phyloP scores from a whole-genome alignment of 1,140 invertebrate species.

The Procambarus clarkii region DNA sequence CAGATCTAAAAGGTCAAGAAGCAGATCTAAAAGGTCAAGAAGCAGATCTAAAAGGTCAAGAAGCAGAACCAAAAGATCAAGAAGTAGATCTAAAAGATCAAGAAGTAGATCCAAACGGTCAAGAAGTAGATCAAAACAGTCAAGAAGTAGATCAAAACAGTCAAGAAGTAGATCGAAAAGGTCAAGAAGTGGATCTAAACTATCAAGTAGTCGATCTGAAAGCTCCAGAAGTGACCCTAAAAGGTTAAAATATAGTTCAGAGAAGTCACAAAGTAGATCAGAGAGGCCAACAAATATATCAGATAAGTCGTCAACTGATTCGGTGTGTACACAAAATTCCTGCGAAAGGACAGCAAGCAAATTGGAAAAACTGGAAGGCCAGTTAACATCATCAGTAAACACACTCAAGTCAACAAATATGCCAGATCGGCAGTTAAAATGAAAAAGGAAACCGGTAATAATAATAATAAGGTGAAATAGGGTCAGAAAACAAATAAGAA shows the following conservation, averaged over 20 bases:
- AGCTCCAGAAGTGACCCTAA: too few relatives aligned
- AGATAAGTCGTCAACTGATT: not conserved
- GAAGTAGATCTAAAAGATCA: not conserved
- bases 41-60: not conserved
- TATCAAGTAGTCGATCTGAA: not conserved
- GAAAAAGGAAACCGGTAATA: too few relatives aligned
- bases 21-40: not conserved
- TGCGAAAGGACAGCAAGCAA: not conserved
- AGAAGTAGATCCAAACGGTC: not conserved
- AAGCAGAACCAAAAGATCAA: not conserved
- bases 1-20: not conserved
- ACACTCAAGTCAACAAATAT: too few relatives aligned
- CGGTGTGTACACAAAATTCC: not conserved
- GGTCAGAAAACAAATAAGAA: too few relatives aligned
- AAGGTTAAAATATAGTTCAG: too few relatives aligned
- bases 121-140: not conserved
- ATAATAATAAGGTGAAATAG: too few relatives aligned
- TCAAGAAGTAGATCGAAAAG: not conserved
- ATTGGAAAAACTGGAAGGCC: not conserved
- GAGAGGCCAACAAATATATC: not conserved
- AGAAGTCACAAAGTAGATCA: not conserved
- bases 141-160: not conserved
- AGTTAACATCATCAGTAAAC: too few relatives aligned
- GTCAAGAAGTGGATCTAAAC: not conserved
- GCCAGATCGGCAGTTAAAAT: too few relatives aligned